Conservation (phyloP, 2,797 vertebrate genomes). For the Girardinus metallicus region DNA sequence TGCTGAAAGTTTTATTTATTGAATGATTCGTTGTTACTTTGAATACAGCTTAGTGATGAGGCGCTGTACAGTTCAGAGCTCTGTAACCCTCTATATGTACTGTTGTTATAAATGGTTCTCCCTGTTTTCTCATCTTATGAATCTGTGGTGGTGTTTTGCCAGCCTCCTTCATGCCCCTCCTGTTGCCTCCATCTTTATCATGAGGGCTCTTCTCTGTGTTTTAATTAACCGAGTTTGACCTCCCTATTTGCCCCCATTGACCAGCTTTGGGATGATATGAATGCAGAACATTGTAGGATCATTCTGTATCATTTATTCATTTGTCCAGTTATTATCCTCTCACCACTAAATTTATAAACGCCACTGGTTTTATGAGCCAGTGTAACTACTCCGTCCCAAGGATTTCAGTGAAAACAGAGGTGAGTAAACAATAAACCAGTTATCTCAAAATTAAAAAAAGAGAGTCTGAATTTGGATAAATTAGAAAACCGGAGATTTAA, state of each 20-base stretch:
- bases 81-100: slow-evolving; percentile 29
- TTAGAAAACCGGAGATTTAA: background rate
- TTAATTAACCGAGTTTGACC: slow-evolving; percentile 65
- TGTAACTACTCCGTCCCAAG: background rate
- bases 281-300: slow-evolving; percentile 3
- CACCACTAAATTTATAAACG: background rate
- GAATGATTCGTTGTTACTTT: slow-evolving; percentile 24
- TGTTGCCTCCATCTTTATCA: slow-evolving; percentile 29
- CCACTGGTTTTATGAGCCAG: background rate
- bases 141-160: slow-evolving; percentile 56
- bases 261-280: slow-evolving; percentile 38
- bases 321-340: background rate
- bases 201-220: slow-evolving; percentile 61
- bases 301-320: background rate
- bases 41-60: slow-evolving; percentile 32
- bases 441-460: background rate
- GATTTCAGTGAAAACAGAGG: background rate
- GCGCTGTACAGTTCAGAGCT: slow-evolving; percentile 42
- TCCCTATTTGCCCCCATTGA: slow-evolving; percentile 59
- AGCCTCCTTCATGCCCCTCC: slow-evolving; percentile 35
- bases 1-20: slow-evolving; percentile 37
- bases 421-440: background rate
- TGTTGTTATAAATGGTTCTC: slow-evolving; percentile 42
- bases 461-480: background rate
- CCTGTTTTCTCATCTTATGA: slow-evolving; percentile 24